These are phyloP conservation scores for Peromyscus leucopus DNA, from an alignment of 2,113 vertebrate species.

Conservation along the genomic window DNA sequence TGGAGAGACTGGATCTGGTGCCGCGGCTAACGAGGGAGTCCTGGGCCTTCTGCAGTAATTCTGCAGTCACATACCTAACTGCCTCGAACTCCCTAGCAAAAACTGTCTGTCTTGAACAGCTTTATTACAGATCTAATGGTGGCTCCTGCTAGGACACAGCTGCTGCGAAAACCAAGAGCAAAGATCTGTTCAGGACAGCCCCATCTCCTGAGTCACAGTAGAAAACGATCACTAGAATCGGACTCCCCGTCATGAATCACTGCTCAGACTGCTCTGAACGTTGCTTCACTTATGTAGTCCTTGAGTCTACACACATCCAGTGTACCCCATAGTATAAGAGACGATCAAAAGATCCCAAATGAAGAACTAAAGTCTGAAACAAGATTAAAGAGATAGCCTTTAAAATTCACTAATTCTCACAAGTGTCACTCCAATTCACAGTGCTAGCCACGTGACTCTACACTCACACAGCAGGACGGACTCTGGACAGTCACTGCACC, in stretches of 20 bases:
- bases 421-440: neutral
- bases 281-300: neutral
- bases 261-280: neutral
- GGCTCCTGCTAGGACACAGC: neutral
- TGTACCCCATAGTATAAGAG: neutral
- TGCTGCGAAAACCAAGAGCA: neutral
- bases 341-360: neutral
- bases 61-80: neutral
- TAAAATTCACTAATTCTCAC: neutral
- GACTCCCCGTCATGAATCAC: neutral
- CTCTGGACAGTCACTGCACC: neutral
- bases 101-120: neutral
- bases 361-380: neutral
- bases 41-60: neutral
- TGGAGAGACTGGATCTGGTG: neutral
- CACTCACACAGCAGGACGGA: neutral
- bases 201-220: neutral
- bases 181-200: neutral
- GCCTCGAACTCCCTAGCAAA: neutral
- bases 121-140: neutral
- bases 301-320: neutral
- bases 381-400: slow-evolving; percentile 43
- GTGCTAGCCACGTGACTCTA: neutral
- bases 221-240: neutral
- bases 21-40: neutral